Conservation (phyloP, 2,888 invertebrate genomes). For the Plusia festucae region DNA sequence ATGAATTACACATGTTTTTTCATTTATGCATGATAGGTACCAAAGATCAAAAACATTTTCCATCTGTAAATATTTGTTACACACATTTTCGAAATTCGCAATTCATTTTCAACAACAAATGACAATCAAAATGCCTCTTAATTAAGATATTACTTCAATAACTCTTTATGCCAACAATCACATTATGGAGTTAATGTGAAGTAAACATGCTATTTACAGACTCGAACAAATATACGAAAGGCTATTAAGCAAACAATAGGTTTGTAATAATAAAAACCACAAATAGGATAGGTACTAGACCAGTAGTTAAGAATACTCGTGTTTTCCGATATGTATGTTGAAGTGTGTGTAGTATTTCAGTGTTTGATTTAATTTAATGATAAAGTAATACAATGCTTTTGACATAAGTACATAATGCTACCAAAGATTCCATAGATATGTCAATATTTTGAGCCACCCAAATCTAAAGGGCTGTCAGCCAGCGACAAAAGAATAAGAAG, state of each 20-base stretch:
- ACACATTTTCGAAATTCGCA: neutral
- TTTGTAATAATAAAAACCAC: neutral
- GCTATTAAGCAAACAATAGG: constrained; percentile 6
- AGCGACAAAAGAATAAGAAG: too few species aligned
- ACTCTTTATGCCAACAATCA: neutral
- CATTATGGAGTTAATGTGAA: neutral
- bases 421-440: too few species aligned
- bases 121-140: neutral
- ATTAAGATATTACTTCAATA: neutral
- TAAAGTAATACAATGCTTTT: neutral
- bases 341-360: neutral
- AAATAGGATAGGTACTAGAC: neutral
- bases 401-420: too few species aligned
- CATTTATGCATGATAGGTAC: too few species aligned
- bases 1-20: too few species aligned
- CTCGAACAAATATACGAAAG: neutral
- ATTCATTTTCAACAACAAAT: neutral
- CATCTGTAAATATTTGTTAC: too few species aligned
- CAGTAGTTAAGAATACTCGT: neutral
- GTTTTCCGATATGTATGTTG: neutral
- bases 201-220: neutral
- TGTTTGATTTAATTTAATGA: too few species aligned
- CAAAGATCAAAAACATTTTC: too few species aligned
- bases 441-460: too few species aligned
- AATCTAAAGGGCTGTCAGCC: too few species aligned